phyloP scores from a whole-genome alignment of 2,797 vertebrate genomes.

The Enteromius afrohamiltoni region DNA sequence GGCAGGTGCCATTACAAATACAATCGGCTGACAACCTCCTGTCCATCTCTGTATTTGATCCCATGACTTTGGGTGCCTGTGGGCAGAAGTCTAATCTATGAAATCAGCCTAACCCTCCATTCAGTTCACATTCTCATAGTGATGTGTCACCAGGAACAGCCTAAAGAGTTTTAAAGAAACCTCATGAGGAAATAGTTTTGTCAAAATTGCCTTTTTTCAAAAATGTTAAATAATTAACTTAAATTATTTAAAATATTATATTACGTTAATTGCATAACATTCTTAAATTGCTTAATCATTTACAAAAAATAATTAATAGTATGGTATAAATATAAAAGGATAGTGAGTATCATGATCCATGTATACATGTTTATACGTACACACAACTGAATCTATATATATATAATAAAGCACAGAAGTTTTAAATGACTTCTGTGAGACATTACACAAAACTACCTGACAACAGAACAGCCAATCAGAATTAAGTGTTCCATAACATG shows the following conservation, averaged over 20 bases:
- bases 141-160: background rate
- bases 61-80: slow-evolving; percentile 3
- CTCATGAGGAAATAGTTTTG: background rate
- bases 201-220: background rate
- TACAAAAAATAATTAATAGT: background rate
- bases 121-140: background rate
- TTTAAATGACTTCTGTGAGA: background rate
- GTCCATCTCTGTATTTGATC: background rate
- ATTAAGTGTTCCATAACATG: background rate
- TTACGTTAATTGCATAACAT: background rate
- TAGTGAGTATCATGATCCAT: background rate
- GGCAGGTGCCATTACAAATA: slow-evolving; percentile 13
- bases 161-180: background rate
- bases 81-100: background rate
- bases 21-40: background rate
- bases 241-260: background rate
- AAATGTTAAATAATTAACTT: background rate
- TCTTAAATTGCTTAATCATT: too few species aligned
- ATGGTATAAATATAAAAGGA: background rate
- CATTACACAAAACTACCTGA: background rate
- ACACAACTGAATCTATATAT: too few species aligned
- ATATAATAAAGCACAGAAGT: background rate
- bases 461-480: background rate
- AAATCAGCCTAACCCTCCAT: background rate
- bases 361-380: background rate